A percentile compares a stretch with the other conserved stretches of the same genome.
These are phyloP conservation scores for Chamaetylas fuelleborni DNA, from an alignment of 2,113 vertebrate species.

Conservation along the genomic window DNA sequence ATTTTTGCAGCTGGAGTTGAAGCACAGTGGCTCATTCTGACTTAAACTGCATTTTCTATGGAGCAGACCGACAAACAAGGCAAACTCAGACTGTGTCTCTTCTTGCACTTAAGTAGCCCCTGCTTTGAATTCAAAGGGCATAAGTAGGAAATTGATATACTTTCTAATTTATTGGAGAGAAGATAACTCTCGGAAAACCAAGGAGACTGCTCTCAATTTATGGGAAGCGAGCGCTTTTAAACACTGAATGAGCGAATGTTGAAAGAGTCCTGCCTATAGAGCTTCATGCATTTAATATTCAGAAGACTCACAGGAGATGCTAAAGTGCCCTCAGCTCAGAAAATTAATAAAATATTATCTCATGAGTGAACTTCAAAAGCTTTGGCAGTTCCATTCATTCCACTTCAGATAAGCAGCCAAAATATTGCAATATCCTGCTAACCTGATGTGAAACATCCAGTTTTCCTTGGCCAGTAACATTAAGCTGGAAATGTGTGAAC, in stretches of 20 bases:
- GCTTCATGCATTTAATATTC: constrained; percentile 42
- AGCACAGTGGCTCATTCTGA: background rate
- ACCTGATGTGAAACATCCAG: constrained; percentile 61
- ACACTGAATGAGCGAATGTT: constrained; percentile 3
- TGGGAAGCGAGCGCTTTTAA: constrained; percentile 16
- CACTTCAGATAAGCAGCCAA: constrained; percentile 65
- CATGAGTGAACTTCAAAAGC: constrained; percentile 67
- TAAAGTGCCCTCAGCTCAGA: constrained; percentile 60
- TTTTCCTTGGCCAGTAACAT: constrained; percentile 23
- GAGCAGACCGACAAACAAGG: background rate
- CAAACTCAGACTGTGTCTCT: background rate
- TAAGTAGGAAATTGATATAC: constrained; percentile 57
- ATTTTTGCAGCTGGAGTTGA: constrained; percentile 5
- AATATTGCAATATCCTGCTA: constrained; percentile 68
- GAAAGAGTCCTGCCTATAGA: constrained; percentile 49
- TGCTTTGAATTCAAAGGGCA: constrained; percentile 55
- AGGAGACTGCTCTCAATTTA: constrained; percentile 42
- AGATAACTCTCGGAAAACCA: constrained; percentile 53
- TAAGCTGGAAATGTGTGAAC: constrained; percentile 49
- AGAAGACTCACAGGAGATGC: constrained; percentile 49
- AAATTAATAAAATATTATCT: constrained; percentile 67
- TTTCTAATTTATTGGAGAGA: constrained; percentile 66
- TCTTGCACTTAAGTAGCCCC: constrained; percentile 13
- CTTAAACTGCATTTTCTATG: background rate
- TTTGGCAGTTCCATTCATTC: constrained; percentile 64